Conservation (phyloP, 2,888 invertebrate species). For the Zelleria hepariella region DNA sequence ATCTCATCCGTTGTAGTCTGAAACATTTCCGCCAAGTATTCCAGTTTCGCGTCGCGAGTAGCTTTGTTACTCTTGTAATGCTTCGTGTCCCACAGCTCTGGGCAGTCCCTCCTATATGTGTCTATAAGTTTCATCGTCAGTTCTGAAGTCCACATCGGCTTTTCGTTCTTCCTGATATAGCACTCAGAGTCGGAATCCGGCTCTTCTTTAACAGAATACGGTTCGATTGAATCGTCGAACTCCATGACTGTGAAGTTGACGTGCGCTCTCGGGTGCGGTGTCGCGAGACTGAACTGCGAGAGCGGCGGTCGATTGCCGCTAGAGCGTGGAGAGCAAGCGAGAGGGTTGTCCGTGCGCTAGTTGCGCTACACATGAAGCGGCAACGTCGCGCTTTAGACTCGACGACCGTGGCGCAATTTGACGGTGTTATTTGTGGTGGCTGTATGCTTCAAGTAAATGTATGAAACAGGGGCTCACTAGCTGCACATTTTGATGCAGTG, state of each 20-base stretch:
- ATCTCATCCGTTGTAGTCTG: slow-evolving; percentile 52
- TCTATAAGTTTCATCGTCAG: slow-evolving; percentile 50
- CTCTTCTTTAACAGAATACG: slow-evolving; percentile 46
- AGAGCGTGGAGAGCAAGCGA: background rate
- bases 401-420: background rate
- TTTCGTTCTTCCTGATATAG: slow-evolving; percentile 22
- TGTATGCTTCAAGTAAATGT: background rate
- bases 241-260: slow-evolving; percentile 45
- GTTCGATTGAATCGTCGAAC: slow-evolving; percentile 44
- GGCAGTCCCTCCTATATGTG: slow-evolving; percentile 45
- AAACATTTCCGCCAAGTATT: slow-evolving; percentile 47
- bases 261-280: slow-evolving; percentile 45
- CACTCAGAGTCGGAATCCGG: slow-evolving; percentile 37
- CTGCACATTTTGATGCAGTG: too few relatives aligned
- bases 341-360: background rate
- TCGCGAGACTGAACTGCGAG: slow-evolving; percentile 62
- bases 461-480: too few relatives aligned
- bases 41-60: slow-evolving; percentile 37
- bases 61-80: slow-evolving; percentile 42
- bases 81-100: slow-evolving; percentile 52
- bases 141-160: slow-evolving; percentile 42
- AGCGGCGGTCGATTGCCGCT: slow-evolving; percentile 23
- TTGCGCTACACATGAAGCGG: background rate
- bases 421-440: background rate
- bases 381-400: slow-evolving; percentile 1